Evolutionary conservation across 1,140 invertebrate genomes (phyloP).

Genomic region (Acromyrmex echinatior): DNA sequence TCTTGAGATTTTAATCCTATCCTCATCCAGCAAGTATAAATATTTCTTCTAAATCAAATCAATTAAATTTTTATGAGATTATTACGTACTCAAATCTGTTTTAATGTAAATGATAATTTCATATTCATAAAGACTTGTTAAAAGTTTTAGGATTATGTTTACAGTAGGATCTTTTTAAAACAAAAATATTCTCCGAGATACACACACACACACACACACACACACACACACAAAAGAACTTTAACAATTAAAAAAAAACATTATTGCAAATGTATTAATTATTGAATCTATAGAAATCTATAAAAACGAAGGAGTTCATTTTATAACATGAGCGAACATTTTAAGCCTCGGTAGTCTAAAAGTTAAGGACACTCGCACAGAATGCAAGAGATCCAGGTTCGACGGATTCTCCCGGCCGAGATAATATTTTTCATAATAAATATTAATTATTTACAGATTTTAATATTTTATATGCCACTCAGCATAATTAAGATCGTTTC

Average conservation of each 20-base stretch:
- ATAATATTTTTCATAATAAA: no score
- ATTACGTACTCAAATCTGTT: neutral
- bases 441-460: no score
- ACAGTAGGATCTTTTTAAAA: neutral
- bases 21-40: neutral
- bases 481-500: no score
- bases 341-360: no score
- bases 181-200: neutral
- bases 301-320: no score
- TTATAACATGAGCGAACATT: no score
- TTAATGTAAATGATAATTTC: neutral
- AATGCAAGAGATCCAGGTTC: no score
- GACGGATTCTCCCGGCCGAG: no score
- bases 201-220: no score
- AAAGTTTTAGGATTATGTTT: neutral
- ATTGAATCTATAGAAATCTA: neutral
- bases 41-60: neutral
- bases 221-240: neutral
- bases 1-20: slow-evolving; percentile 6
- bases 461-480: no score
- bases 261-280: neutral
- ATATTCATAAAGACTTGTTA: neutral
- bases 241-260: neutral
- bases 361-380: no score
- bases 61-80: neutral